Evolutionary conservation across 2,888 invertebrate species (phyloP).

Genomic region (Clostera curtula): DNA sequence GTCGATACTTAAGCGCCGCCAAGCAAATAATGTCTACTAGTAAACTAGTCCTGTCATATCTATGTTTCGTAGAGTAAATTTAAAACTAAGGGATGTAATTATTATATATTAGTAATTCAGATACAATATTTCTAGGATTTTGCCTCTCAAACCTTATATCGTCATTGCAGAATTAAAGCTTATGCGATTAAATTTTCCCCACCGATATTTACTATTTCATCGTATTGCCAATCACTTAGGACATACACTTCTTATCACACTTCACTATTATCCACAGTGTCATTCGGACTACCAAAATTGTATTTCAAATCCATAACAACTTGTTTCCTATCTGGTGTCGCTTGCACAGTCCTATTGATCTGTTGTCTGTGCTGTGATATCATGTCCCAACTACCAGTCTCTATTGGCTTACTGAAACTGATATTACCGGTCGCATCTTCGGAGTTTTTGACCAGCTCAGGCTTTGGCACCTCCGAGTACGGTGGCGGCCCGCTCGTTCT

Average conservation of each 20-base stretch:
- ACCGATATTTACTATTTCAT: too few species aligned
- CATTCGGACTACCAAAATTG: constrained; percentile 21
- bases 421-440: constrained; percentile 41
- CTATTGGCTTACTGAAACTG: constrained; percentile 41
- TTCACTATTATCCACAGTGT: constrained; percentile 36
- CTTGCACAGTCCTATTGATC: constrained; percentile 34
- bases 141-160: too few species aligned
- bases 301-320: constrained; percentile 51
- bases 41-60: too few species aligned
- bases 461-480: constrained; percentile 29
- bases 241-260: constrained; percentile 22
- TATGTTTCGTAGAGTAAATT: too few species aligned
- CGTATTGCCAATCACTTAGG: too few species aligned
- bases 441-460: constrained; percentile 23
- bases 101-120: too few species aligned
- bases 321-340: constrained; percentile 25
- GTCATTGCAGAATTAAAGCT: too few species aligned
- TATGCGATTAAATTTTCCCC: too few species aligned
- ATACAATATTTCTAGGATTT: too few species aligned
- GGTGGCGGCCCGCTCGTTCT: constrained; percentile 57
- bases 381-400: constrained; percentile 65
- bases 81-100: too few species aligned
- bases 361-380: constrained; percentile 69
- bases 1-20: too few species aligned
- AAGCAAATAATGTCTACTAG: too few species aligned